Base-by-base conservation (phyloP, 2,113 vertebrate genomes). In the Colistium nudipinnis region DNA sequence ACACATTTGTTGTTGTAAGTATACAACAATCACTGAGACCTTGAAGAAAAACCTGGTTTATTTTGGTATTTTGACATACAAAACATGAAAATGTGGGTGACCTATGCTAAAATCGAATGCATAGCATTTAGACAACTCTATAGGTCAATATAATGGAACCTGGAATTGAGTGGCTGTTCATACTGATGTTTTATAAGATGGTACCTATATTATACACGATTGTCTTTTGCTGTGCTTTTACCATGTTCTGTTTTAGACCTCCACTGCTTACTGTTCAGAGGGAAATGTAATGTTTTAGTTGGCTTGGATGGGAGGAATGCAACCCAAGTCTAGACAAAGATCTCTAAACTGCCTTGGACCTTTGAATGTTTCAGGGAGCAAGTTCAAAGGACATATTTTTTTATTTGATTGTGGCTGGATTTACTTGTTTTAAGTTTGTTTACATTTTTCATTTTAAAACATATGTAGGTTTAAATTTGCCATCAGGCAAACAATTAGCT, bases 211-310 rank as follows among this genome's bases (percentile, higher is more conserved):
- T 30, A 17, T 39, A 49, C 24, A 48, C 13, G 17, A 48, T 16
- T 53, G 24, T 30, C 44, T 19, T 36, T 39, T 33, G 16, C 28
- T 19, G 2, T 43, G 11, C 19, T 25, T 27, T 25, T n/a, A 20
- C 12, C 12, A 19, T 57, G 16, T 68, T 24, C 65, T 57, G n/a
- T 68, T 48, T 20, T 44, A 16, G 13, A 41, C 12, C 22, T 51
- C 4, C 19, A 19, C 2, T 25, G 47, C 12, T 43, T 70, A 35
- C 35, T 52, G 20, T 5, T 53, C 14, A 4, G 47, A 19, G 19
- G 31, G 25, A 25, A 16, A 38, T 27, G 38, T 12, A 41, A n/a
- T 41, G 25, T 60, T 43, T 19, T 14, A 33, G 7, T 45, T 24
- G 49, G 27, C 16, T 47, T 57, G 41, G 11, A 16, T 13, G 19